phyloP scores from a whole-genome alignment of 2,797 vertebrate species.

The Crocidura indochinensis region DNA sequence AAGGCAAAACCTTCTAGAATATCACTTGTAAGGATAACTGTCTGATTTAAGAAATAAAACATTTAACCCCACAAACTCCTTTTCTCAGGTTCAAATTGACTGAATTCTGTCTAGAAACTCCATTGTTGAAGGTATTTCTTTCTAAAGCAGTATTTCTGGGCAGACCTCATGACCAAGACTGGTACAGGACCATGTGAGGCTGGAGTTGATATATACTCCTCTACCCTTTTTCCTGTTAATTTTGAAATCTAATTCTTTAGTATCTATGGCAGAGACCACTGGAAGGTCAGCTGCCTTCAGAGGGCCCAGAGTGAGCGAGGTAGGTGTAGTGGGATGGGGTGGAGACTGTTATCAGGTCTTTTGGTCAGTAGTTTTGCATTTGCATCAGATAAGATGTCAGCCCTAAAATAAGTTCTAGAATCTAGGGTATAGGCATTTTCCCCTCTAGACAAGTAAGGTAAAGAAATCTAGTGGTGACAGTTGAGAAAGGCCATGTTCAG shows the following conservation, averaged over 20 bases:
- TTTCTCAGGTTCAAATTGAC: slow-evolving; percentile 54
- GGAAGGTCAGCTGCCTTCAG: background rate
- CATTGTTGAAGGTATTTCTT: slow-evolving; percentile 20
- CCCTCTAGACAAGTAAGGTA: slow-evolving; percentile 15
- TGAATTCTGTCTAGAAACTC: slow-evolving; percentile 46
- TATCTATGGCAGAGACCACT: background rate
- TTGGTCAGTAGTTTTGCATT: slow-evolving; percentile 41
- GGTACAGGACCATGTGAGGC: background rate
- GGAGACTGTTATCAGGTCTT: background rate
- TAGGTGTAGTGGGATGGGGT: no score
- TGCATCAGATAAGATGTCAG: slow-evolving; percentile 7
- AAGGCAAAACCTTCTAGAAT: slow-evolving; percentile 27
- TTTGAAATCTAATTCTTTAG: slow-evolving; percentile 35
- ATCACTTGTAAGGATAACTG: background rate
- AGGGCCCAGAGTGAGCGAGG: background rate
- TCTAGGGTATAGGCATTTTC: background rate
- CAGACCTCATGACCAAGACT: background rate
- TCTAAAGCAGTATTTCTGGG: background rate
- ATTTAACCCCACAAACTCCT: background rate
- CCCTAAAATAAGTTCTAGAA: background rate
- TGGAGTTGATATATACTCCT: background rate
- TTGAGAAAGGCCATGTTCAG: slow-evolving; percentile 64
- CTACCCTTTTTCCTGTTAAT: background rate
- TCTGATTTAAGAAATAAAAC: slow-evolving; percentile 42
- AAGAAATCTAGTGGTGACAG: slow-evolving; percentile 48